phyloP scores from a whole-genome alignment of 2,797 vertebrate genomes.

The Siniperca obscura region DNA sequence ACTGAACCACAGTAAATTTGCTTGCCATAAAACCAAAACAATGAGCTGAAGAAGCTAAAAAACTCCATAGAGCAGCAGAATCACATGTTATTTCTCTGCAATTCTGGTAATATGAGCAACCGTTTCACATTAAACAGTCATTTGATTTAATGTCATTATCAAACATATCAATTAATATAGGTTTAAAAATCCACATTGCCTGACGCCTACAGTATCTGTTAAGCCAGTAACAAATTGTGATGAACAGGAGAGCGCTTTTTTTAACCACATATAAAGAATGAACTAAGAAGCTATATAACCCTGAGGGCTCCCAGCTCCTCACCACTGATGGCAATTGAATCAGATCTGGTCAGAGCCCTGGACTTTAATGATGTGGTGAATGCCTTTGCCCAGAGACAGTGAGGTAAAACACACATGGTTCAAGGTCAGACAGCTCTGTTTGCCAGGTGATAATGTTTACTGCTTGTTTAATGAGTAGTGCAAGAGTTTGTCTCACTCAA shows the following conservation, averaged over 20 bases:
- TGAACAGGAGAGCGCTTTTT: constrained; percentile 15
- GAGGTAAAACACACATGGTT: constrained; percentile 46
- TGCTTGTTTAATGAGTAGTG: constrained; percentile 45
- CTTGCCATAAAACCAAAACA: not conserved
- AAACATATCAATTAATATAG: constrained; percentile 10
- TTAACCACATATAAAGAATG: constrained; percentile 26
- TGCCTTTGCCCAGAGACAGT: constrained; percentile 52
- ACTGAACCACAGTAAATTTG: not conserved
- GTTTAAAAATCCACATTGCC: constrained; percentile 16
- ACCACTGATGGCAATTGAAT: constrained; percentile 42
- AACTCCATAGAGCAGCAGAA: not conserved
- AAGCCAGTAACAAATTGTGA: constrained; percentile 7
- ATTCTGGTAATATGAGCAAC: not conserved
- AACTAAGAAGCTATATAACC: constrained; percentile 40
- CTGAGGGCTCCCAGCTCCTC: constrained; percentile 33
- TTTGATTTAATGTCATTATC: constrained; percentile 10
- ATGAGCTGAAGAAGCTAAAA: not conserved
- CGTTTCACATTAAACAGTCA: not conserved
- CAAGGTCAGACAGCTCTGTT: constrained; percentile 59
- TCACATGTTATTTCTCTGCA: not conserved
- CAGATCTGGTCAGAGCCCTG: constrained; percentile 47
- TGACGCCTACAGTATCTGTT: not conserved
- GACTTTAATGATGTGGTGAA: constrained; percentile 70
- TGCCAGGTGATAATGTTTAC: constrained; percentile 54
- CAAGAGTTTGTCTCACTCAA: constrained; percentile 33